A percentile compares a stretch with the other conserved stretches of the same genome.
These are phyloP conservation scores for Dicentrarchus labrax DNA, from an alignment of 2,113 vertebrate species.

Conservation along the genomic window DNA sequence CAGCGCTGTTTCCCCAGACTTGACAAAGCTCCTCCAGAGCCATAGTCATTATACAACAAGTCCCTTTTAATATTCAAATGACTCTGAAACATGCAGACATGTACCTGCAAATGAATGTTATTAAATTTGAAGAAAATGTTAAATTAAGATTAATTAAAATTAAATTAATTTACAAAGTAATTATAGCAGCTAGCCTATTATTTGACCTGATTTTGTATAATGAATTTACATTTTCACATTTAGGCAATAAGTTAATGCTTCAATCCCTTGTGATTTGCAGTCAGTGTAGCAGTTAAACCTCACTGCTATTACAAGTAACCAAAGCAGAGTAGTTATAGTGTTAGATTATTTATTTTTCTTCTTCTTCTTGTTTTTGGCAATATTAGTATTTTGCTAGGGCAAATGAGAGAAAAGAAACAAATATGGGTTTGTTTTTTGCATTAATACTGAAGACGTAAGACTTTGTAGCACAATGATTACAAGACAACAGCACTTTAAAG, in stretches of 20 bases:
- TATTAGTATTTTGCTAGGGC: not conserved
- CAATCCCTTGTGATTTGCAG: conserved; percentile 35
- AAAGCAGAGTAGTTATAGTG: not conserved
- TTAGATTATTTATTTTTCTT: not conserved
- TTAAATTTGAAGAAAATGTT: conserved; percentile 11
- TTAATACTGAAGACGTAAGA: not conserved
- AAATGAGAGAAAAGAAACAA: not conserved
- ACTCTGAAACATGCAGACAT: conserved; percentile 2
- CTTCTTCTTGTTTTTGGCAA: not conserved
- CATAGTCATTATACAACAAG: no score
- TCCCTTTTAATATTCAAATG: conserved; percentile 2
- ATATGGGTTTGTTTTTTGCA: not conserved
- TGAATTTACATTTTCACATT: conserved; percentile 44
- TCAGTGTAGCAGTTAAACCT: conserved; percentile 2
- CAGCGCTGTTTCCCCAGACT: not conserved
- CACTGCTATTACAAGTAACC: not conserved
- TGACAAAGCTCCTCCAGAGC: not conserved
- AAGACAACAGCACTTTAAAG: not conserved
- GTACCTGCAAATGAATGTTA: conserved; percentile 23
- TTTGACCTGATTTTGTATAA: conserved; percentile 18
- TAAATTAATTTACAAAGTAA: conserved; percentile 50
- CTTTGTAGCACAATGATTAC: not conserved
- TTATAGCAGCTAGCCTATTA: conserved; percentile 7
- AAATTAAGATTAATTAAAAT: conserved; percentile 47
- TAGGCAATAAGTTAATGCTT: conserved; percentile 29